Conservation (phyloP, 2,797 vertebrate species). For the Dryobates pubescens region DNA sequence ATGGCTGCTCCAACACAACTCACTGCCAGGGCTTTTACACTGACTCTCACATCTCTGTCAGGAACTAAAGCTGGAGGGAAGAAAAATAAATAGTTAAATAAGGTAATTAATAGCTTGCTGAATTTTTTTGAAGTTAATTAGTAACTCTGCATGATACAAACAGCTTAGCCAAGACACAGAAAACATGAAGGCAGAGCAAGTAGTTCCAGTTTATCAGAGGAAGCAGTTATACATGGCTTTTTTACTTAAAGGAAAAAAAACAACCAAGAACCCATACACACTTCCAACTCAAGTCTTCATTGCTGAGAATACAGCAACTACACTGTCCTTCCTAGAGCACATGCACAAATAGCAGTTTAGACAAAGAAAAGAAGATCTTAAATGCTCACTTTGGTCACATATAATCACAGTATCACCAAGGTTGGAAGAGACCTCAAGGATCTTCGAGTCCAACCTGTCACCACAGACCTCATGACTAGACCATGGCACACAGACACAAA, state of each 20-base stretch:
- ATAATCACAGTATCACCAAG: no score
- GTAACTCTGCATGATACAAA: background rate
- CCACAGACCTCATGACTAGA: no score
- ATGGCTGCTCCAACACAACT: slow-evolving; percentile 92
- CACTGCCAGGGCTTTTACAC: slow-evolving; percentile 95
- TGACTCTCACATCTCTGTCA: slow-evolving; percentile 94
- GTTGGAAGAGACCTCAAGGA: no score
- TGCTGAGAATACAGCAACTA: background rate
- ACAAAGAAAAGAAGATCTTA: background rate
- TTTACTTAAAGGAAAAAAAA: background rate
- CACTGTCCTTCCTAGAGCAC: background rate
- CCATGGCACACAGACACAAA: background rate
- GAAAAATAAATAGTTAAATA: background rate
- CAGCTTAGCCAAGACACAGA: background rate
- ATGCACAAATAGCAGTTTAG: background rate
- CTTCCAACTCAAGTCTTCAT: background rate
- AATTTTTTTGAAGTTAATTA: background rate
- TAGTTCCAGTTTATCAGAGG: background rate
- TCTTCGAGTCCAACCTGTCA: no score
- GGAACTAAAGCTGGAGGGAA: slow-evolving; percentile 85
- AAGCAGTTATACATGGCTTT: background rate
- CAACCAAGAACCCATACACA: background rate
- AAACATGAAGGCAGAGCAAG: background rate
- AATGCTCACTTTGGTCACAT: background rate
- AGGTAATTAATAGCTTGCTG: background rate